Base-by-base conservation (phyloP, 1,140 invertebrate species). In the Orchesella cincta region DNA sequence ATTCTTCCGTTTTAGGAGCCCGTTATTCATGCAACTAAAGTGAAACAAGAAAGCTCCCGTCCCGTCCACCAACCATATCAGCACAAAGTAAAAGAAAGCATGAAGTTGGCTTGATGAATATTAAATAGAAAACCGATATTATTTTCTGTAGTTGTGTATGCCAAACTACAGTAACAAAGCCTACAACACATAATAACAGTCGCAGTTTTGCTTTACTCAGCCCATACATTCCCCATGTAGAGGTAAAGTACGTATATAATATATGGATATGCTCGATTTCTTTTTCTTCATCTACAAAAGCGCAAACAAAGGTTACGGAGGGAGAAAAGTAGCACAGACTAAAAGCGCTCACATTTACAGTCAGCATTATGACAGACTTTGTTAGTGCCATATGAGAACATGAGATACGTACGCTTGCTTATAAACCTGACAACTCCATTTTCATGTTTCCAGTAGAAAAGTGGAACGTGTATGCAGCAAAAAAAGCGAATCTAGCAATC, bases 41-140 rank as follows among this genome's bases (percentile, higher is more conserved):
- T 2, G 33, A 16, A 29, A 29, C 26, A 23, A 31, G 62, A 67
- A 67, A 67, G 33, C 2, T 67, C 8, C n/a, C 26, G 12, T 57
- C 39, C 8, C 39, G 8, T 12, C 39, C 54, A 67, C 26, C 62
- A 67, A 67, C 8, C 62, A 29, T 67, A 67, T 29, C 2, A 33
- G 62, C 5, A 62, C 8, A 67, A 67, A 67, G 3, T 23, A 67
- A 5, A 57, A 5, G 23, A 8, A 18, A 23, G 23, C 14, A 23
- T 3, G 5, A 57, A n/a, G 5, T 14, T 23, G 62, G 62, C 8
- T 67, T 67, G 62, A 29, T 67, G 31, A 67, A 67, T 67, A 67
- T 67, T 67, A 67, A 67, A 67, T 8, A 67, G 31, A 31, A 67
- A 33, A 31, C 62, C 62, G 62, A 67, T 33, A 67, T 67, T 67